These are phyloP conservation scores for Pomacea maculata DNA, from an alignment of 1,140 invertebrate genomes.

Conservation along the genomic window DNA sequence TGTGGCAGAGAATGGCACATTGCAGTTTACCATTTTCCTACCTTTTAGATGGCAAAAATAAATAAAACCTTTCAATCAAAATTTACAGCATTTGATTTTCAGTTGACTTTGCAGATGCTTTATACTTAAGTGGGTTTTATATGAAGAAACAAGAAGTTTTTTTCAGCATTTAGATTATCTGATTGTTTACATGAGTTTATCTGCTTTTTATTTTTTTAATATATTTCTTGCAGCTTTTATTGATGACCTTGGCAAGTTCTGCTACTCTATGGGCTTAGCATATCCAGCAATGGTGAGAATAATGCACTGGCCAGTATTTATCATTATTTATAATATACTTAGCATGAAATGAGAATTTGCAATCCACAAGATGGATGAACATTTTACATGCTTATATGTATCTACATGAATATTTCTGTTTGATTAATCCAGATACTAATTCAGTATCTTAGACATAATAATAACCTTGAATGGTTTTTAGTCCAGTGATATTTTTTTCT, in stretches of 20 bases:
- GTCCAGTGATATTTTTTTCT: no score
- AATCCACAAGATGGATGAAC: no score
- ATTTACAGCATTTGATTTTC: no score
- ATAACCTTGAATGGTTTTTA: no score
- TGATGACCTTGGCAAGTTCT: conserved; percentile 61
- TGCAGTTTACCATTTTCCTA: no score
- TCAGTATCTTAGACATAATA: no score
- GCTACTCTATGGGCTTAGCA: conserved; percentile 63
- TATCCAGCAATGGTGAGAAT: conserved; percentile 59
- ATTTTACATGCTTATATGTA: not conserved
- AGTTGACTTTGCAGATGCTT: no score
- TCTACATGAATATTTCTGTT: not conserved
- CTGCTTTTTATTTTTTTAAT: conserved; percentile 4
- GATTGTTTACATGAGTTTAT: not conserved
- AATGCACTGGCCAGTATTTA: not conserved
- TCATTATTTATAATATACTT: conserved; percentile 15
- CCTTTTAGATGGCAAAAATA: no score
- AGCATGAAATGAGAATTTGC: not conserved
- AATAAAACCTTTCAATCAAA: no score
- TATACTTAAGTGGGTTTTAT: no score
- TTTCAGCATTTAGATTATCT: not conserved
- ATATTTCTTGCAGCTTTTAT: conserved; percentile 58
- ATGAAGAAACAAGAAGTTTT: no score
- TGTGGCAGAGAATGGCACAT: no score
- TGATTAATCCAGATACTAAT: not conserved